phyloP scores from a whole-genome alignment of 2,113 vertebrate genomes.

The Etheostoma spectabile region DNA sequence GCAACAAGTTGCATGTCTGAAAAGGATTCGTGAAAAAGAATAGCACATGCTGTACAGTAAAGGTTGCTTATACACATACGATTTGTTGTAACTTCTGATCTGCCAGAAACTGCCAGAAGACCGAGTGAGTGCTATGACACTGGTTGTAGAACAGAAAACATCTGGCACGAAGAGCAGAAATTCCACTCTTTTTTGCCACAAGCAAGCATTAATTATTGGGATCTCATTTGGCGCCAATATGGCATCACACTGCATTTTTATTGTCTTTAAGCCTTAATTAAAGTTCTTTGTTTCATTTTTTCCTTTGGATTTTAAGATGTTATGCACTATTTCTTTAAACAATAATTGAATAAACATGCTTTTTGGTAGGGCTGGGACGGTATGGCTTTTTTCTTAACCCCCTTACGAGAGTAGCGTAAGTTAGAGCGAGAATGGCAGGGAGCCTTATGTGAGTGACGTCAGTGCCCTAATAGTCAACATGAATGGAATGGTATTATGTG shows the following conservation, averaged over 20 bases:
- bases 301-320: too few relatives aligned
- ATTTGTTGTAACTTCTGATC: neutral
- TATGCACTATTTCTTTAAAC: neutral
- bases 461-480: too few relatives aligned
- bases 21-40: neutral
- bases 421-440: too few relatives aligned
- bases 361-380: neutral
- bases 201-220: neutral
- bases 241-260: neutral
- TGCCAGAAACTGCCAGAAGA: neutral
- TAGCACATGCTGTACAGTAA: neutral
- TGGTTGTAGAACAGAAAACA: neutral
- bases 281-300: too few relatives aligned
- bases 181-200: neutral
- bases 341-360: slow-evolving; percentile 10
- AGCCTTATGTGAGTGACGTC: too few relatives aligned
- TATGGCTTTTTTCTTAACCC: too few relatives aligned
- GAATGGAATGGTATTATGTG: too few relatives aligned
- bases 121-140: neutral
- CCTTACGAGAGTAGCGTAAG: too few relatives aligned
- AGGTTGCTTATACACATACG: neutral
- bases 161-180: neutral
- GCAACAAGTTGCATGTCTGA: neutral
- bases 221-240: neutral
- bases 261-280: too few relatives aligned